These are phyloP conservation scores for Aleiodes alternator DNA, from an alignment of 2,888 invertebrate genomes.

Conservation along the genomic window DNA sequence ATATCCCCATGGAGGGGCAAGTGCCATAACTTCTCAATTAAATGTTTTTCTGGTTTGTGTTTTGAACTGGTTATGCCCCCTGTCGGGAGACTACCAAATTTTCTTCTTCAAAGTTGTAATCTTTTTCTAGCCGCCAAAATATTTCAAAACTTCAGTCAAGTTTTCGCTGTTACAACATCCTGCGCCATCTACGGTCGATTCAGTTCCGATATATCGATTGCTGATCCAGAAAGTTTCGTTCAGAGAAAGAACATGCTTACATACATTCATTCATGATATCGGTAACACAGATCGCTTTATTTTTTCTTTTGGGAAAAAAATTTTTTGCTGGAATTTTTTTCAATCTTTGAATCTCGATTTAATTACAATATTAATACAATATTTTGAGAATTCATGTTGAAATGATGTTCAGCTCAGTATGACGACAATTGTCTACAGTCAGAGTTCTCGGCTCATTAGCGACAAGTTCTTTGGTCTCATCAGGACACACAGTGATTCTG, in stretches of 20 bases:
- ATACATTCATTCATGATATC: not conserved
- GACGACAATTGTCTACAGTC: constrained; percentile 66
- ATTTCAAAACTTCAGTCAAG: not conserved
- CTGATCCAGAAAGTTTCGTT: constrained; percentile 8
- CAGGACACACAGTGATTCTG: constrained; percentile 84
- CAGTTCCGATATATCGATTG: constrained; percentile 29
- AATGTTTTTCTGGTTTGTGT: too few species aligned
- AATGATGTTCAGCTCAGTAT: constrained; percentile 63
- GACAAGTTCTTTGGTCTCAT: constrained; percentile 81
- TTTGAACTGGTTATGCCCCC: too few species aligned
- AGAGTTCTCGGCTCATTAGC: constrained; percentile 79
- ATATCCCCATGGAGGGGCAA: too few species aligned
- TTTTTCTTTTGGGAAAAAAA: not conserved
- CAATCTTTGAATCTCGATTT: not conserved
- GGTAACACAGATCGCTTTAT: constrained; percentile 33
- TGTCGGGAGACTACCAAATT: too few species aligned
- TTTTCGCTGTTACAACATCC: not conserved
- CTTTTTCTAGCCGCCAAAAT: too few species aligned
- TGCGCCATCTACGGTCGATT: constrained; percentile 36
- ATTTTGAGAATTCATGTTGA: constrained; percentile 59
- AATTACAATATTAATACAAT: constrained; percentile 26
- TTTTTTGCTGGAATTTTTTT: not conserved
- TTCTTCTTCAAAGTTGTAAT: too few species aligned
- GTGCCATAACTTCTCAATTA: too few species aligned
- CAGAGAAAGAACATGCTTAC: not conserved